These are phyloP conservation scores for Agonum fuliginosum DNA, from an alignment of 2,888 invertebrate genomes.

Conservation along the genomic window DNA sequence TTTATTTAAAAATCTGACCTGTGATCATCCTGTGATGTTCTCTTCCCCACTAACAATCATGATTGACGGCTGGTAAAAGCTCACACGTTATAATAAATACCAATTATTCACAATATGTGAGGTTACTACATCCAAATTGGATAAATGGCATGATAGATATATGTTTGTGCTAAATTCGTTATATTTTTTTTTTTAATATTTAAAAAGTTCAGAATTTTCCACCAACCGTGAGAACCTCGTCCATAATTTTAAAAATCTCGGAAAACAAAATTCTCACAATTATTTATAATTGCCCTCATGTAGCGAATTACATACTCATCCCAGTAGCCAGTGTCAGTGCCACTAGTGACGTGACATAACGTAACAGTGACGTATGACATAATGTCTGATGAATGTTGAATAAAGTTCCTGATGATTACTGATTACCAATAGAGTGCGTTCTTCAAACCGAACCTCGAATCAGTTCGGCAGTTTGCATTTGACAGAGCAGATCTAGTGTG, in stretches of 20 bases:
- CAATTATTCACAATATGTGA: no score
- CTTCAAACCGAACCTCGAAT: neutral
- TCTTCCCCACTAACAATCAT: no score
- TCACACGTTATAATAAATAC: no score
- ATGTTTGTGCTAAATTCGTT: neutral
- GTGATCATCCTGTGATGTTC: no score
- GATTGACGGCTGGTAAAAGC: no score
- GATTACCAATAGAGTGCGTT: constrained; percentile 26
- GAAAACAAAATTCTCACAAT: constrained; percentile 10
- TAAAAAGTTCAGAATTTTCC: neutral
- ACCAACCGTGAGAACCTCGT: neutral
- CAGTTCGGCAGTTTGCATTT: neutral
- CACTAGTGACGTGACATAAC: neutral
- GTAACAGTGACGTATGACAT: neutral
- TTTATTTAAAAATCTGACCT: no score
- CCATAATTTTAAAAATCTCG: neutral
- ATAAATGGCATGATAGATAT: no score
- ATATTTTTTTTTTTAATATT: no score
- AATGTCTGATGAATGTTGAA: neutral
- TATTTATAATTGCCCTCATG: neutral
- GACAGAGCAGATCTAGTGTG: constrained; percentile 1
- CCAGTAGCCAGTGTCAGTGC: neutral
- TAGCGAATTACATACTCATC: neutral
- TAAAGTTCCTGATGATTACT: constrained; percentile 22
- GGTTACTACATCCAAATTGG: no score